These are phyloP conservation scores for Cyprinella venusta DNA, from an alignment of 2,797 vertebrate genomes.

Conservation along the genomic window DNA sequence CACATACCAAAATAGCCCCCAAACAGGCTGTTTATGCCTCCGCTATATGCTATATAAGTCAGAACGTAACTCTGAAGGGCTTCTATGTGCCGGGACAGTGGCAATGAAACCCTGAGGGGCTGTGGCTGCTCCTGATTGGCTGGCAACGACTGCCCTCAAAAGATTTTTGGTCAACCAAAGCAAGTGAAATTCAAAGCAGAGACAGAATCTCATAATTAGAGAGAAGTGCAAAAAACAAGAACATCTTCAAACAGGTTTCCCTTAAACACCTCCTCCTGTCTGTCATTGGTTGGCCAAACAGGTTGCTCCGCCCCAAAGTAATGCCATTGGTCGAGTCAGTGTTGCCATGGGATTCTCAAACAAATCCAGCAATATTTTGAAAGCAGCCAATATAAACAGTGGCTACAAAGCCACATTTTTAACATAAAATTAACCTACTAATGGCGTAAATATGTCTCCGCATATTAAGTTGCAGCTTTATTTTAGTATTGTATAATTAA, in stretches of 20 bases:
- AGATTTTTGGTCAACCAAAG: not conserved
- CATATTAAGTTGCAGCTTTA: not conserved
- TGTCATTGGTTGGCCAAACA: not conserved
- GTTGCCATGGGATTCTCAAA: not conserved
- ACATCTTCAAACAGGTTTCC: not conserved
- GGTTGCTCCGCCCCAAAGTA: not conserved
- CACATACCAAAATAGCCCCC: conserved; percentile 73
- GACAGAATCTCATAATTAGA: not conserved
- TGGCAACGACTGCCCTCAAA: not conserved
- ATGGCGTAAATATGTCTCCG: not conserved
- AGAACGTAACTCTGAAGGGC: conserved; percentile 56
- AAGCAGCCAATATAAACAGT: not conserved
- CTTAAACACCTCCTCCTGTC: not conserved
- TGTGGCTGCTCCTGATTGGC: not conserved
- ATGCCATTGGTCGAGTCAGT: not conserved
- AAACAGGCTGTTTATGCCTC: conserved; percentile 67
- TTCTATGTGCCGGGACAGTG: conserved; percentile 55
- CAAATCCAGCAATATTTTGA: too few relatives aligned
- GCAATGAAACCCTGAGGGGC: not conserved
- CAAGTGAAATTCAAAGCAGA: not conserved
- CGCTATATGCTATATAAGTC: conserved; percentile 61
- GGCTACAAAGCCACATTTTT: too few relatives aligned
- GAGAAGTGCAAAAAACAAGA: not conserved
- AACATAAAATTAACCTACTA: too few relatives aligned
- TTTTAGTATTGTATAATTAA: not conserved